Conservation (phyloP, 2,113 vertebrate species). For the Oriolus oriolus region DNA sequence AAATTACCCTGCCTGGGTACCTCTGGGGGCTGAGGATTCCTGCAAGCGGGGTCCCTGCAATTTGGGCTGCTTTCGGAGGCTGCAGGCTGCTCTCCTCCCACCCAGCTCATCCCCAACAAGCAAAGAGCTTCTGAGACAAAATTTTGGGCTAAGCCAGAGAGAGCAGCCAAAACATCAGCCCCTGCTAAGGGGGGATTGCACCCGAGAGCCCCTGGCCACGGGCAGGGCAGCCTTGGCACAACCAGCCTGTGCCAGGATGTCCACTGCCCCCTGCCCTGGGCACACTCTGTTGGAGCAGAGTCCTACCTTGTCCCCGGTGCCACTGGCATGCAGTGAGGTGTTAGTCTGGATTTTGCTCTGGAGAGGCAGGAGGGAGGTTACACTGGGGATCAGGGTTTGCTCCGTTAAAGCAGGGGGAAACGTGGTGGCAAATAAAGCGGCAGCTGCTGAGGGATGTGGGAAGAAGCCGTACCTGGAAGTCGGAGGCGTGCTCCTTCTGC, state of each 20-base stretch:
- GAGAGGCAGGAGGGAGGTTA: conserved; percentile 43
- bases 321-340: conserved; percentile 72
- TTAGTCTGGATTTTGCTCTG: conserved; percentile 50
- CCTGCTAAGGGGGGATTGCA: not conserved
- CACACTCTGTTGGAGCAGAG: conserved; percentile 80
- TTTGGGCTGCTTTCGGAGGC: not conserved
- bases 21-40: not conserved
- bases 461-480: conserved; percentile 82
- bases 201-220: fast-evolving
- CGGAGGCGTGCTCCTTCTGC: conserved; percentile 64
- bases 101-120: not conserved
- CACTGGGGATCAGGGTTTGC: not conserved
- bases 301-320: conserved; percentile 59
- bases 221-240: not conserved
- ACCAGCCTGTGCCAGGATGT: not conserved
- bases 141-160: not conserved
- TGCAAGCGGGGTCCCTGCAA: fast-evolving
- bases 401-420: conserved; percentile 60
- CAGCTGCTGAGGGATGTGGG: conserved; percentile 1
- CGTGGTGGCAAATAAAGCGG: conserved; percentile 64
- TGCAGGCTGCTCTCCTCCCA: not conserved
- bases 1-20: not conserved
- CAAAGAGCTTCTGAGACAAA: not conserved
- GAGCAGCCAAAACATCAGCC: not conserved
- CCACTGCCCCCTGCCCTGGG: not conserved